A percentile compares a stretch with the other conserved stretches of the same genome.
Evolutionary conservation across 53 echinoderm and acorn worm genomes (phyloP).

Genomic region (Zoroaster sp.): DNA sequence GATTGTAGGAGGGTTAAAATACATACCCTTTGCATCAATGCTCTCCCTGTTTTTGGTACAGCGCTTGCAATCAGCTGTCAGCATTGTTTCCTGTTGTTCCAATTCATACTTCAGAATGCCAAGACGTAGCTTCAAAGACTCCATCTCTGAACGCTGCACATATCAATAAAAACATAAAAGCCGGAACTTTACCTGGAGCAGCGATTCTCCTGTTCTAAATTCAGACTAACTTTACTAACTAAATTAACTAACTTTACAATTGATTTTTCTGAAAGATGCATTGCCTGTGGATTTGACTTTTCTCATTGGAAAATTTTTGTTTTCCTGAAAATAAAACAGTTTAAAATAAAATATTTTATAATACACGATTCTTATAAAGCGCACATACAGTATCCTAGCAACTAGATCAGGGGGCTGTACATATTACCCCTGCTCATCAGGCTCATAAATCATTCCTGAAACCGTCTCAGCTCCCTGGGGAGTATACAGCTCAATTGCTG

Average conservation of each 20-base stretch:
- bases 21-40: conserved; percentile 12
- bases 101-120: conserved; percentile 68
- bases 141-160: conserved; percentile 72
- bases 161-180: background rate
- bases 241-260: background rate
- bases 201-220: background rate
- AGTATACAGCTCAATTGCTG: no score
- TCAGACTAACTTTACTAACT: no score
- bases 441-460: no score
- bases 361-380: no score
- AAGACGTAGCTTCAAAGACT: conserved; percentile 61
- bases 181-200: background rate
- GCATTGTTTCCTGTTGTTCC: conserved; percentile 38
- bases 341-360: no score
- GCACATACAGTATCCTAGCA: no score
- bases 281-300: background rate
- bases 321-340: background rate
- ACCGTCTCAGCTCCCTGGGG: no score
- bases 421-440: no score
- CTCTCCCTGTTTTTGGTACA: conserved; percentile 28
- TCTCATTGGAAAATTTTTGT: background rate
- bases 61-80: conserved; percentile 58
- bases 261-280: background rate
- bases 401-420: no score
- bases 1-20: no score